Conservation (phyloP, 2,797 vertebrate genomes). For the Nannoperca australis region DNA sequence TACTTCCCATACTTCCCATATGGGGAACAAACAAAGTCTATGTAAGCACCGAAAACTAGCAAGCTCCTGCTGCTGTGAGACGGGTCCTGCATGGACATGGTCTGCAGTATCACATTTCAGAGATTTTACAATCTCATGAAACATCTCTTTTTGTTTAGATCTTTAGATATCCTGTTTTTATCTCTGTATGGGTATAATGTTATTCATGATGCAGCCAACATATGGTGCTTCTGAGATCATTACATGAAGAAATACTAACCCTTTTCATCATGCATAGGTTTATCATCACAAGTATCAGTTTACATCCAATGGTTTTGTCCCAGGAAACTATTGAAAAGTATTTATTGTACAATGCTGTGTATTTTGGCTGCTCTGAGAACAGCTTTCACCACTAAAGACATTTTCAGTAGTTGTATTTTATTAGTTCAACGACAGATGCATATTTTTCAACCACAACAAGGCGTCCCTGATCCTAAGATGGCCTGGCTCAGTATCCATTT, state of each 20-base stretch:
- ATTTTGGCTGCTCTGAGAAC: constrained; percentile 13
- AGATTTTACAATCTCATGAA: constrained; percentile 24
- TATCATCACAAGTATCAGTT: constrained; percentile 33
- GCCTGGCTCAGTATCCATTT: constrained; percentile 12
- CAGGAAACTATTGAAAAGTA: constrained; percentile 4
- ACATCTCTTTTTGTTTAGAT: constrained; percentile 1
- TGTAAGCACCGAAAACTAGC: constrained; percentile 55
- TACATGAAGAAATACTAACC: not conserved
- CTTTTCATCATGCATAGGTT: not conserved
- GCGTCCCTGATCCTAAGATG: constrained; percentile 25
- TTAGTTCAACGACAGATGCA: constrained; percentile 33
- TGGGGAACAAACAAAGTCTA: constrained; percentile 66
- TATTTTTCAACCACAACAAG: constrained; percentile 43
- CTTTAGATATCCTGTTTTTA: constrained; percentile 8
- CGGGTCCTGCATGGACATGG: constrained; percentile 20
- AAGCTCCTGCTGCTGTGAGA: constrained; percentile 40
- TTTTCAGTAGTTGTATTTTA: constrained; percentile 37
- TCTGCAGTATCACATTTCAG: constrained; percentile 42
- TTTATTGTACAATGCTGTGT: constrained; percentile 7
- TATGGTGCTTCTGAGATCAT: constrained; percentile 16
- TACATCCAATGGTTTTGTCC: constrained; percentile 9
- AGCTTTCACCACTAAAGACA: constrained; percentile 33
- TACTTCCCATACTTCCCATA: constrained; percentile 68
- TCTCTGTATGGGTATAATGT: not conserved
- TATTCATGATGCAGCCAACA: constrained; percentile 16